phyloP scores from a whole-genome alignment of 92 coral and sea anemone species.

The Siderastrea siderea region DNA sequence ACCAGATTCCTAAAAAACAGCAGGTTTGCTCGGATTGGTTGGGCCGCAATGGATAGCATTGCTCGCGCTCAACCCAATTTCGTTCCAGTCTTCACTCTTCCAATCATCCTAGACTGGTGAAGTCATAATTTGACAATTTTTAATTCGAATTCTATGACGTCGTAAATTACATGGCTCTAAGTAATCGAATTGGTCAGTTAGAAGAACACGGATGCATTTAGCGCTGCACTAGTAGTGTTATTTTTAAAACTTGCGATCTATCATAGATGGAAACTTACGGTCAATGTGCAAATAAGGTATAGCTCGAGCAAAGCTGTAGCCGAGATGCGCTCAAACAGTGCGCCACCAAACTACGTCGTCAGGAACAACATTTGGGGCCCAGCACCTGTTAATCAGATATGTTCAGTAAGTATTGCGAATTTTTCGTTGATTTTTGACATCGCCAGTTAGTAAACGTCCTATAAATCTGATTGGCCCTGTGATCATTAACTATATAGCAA shows the following conservation, averaged over 20 bases:
- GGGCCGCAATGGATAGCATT: too few species aligned
- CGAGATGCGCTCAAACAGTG: slow-evolving; percentile 15
- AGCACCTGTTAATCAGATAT: slow-evolving; percentile 1
- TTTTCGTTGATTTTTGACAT: neutral
- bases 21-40: too few species aligned
- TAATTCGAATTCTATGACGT: neutral
- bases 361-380: slow-evolving; percentile 48
- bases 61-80: too few species aligned
- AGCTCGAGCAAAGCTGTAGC: neutral
- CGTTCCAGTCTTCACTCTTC: too few species aligned
- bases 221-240: too few species aligned
- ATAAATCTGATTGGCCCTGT: too few species aligned
- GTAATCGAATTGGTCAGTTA: slow-evolving; percentile 9
- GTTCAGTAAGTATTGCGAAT: slow-evolving; percentile 35
- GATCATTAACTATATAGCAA: too few species aligned
- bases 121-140: neutral
- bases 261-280: neutral
- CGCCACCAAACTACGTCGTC: slow-evolving; percentile 7
- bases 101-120: too few species aligned
- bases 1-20: too few species aligned
- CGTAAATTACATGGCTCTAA: neutral
- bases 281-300: neutral
- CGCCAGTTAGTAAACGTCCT: too few species aligned
- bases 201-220: neutral
- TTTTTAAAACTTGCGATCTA: too few species aligned